A percentile compares a stretch with the other conserved stretches of the same genome.
These are phyloP conservation scores for Eristalinus aeneus DNA, from an alignment of 2,888 invertebrate species.

Conservation along the genomic window DNA sequence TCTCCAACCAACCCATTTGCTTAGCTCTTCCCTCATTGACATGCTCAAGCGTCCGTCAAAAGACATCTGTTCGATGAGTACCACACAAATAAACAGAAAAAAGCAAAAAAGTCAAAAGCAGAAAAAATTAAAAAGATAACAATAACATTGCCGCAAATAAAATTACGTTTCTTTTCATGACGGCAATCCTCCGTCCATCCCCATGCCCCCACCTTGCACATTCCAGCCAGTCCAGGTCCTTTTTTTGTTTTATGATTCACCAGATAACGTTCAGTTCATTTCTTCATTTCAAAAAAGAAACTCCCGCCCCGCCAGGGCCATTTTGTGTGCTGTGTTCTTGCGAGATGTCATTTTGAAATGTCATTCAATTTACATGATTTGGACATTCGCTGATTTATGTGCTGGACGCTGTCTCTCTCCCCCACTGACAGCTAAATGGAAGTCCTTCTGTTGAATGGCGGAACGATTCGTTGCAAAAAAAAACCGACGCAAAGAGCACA, in stretches of 20 bases:
- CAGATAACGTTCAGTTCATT: slow-evolving; percentile 1
- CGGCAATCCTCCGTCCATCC: neutral
- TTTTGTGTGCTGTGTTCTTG: neutral
- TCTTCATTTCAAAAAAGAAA: neutral
- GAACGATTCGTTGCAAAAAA: neutral
- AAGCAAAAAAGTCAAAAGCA: neutral
- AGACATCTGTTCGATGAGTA: slow-evolving; percentile 7
- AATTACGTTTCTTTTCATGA: slow-evolving; percentile 12
- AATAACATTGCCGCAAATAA: neutral
- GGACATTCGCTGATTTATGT: slow-evolving; percentile 44
- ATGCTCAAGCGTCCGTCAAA: slow-evolving; percentile 1
- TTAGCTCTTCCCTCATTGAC: neutral
- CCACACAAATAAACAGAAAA: neutral
- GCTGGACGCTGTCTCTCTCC: slow-evolving; percentile 12
- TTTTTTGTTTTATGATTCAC: slow-evolving; percentile 34
- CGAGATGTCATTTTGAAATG: slow-evolving; percentile 32
- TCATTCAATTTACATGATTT: slow-evolving; percentile 43
- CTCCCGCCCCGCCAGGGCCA: neutral
- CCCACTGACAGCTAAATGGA: slow-evolving; percentile 21
- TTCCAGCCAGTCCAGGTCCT: neutral
- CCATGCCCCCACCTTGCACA: neutral
- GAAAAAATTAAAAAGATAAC: neutral
- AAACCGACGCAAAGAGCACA: neutral
- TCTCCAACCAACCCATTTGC: neutral
- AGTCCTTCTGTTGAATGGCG: neutral